These are phyloP conservation scores for Imbricaverruca yamaguchii DNA, from an alignment of 2,888 invertebrate genomes.

Conservation along the genomic window DNA sequence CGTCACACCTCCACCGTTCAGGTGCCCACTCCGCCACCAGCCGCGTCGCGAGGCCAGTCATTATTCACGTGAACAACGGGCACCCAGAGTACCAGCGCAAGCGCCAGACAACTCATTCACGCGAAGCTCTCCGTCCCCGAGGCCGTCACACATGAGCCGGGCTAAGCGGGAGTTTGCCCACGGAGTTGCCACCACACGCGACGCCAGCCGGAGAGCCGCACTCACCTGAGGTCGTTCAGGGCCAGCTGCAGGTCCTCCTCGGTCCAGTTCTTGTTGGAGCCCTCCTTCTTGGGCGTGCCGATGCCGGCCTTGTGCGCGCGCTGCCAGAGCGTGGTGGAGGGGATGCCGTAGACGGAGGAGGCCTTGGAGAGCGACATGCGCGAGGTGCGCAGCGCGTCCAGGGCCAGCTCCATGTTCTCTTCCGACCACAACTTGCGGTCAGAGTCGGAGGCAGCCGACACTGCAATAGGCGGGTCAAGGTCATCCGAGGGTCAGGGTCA, in stretches of 20 bases:
- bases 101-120: not conserved
- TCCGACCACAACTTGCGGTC: slow-evolving; percentile 58
- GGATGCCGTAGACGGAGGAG: slow-evolving; percentile 76
- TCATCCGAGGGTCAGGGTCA: too few relatives aligned
- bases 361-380: slow-evolving; percentile 85
- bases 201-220: not conserved
- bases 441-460: slow-evolving; percentile 4
- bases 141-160: not conserved
- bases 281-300: slow-evolving; percentile 85
- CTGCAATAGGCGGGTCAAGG: not conserved
- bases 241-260: slow-evolving; percentile 75
- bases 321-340: slow-evolving; percentile 85
- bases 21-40: too few relatives aligned
- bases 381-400: slow-evolving; percentile 75
- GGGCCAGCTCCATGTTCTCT: slow-evolving; percentile 79
- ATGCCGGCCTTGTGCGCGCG: slow-evolving; percentile 75
- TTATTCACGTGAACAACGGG: too few relatives aligned
- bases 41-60: too few relatives aligned
- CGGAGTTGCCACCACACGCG: not conserved
- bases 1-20: too few relatives aligned
- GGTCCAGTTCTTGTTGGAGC: slow-evolving; percentile 77
- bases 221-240: slow-evolving; percentile 70
- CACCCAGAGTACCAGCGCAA: not conserved
- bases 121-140: not conserved
- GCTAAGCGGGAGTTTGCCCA: too few relatives aligned